Evolutionary conservation across 2,888 invertebrate species (phyloP).

Genomic region (Steinernema scapterisci): DNA sequence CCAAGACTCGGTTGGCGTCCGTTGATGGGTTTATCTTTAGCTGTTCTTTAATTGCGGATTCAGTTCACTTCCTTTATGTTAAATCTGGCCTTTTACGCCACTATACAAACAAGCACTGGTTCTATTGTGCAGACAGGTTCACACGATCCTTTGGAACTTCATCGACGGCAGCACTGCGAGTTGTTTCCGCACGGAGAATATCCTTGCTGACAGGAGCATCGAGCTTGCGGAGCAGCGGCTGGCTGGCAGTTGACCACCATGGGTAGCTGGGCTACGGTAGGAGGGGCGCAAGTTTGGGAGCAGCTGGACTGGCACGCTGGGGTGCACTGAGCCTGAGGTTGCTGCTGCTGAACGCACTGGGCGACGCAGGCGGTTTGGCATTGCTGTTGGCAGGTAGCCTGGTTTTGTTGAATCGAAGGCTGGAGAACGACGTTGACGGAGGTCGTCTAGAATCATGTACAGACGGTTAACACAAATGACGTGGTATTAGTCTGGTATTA

Average conservation of each 20-base stretch:
- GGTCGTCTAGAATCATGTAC: too few relatives aligned
- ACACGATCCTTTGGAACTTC: background rate
- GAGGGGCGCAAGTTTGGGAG: background rate
- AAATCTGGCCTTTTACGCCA: background rate
- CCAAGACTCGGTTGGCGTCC: background rate
- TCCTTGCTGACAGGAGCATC: background rate
- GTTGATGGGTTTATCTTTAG: background rate
- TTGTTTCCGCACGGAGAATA: slow-evolving; percentile 22
- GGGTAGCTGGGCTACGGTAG: background rate
- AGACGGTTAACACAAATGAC: too few relatives aligned
- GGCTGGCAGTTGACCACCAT: slow-evolving; percentile 24
- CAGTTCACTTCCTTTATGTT: background rate
- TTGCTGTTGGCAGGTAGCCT: background rate
- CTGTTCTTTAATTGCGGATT: background rate
- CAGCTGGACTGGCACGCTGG: background rate
- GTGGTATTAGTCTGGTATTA: too few relatives aligned
- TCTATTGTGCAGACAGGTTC: background rate
- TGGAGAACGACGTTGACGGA: slow-evolving; percentile 16
- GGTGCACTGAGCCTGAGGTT: background rate
- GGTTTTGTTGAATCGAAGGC: background rate
- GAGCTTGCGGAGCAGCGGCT: background rate
- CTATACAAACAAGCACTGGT: slow-evolving; percentile 4
- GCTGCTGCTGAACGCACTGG: background rate
- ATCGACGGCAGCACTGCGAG: slow-evolving; percentile 24
- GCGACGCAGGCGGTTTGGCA: background rate